Percentiles rank a stretch among this genome's conserved stretches.
phyloP scores from a whole-genome alignment of 2,113 vertebrate genomes.

The Electrona antarctica region DNA sequence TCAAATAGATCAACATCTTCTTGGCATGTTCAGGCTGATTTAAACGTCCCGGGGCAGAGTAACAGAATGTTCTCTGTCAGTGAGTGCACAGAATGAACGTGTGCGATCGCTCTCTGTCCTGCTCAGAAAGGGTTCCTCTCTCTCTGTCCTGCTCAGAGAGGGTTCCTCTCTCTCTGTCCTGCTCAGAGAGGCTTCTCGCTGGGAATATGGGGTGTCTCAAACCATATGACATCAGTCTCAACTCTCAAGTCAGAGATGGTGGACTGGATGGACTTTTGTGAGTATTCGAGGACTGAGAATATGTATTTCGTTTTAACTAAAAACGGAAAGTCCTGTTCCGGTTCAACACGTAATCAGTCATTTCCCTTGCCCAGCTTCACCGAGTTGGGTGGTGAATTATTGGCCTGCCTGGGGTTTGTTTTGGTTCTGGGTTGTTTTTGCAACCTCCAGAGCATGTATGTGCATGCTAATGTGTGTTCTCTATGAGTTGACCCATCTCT shows the following conservation, averaged over 20 bases:
- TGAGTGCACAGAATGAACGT: constrained; percentile 43
- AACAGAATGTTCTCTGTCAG: constrained; percentile 25
- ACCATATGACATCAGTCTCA: too few relatives aligned
- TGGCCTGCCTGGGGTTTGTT: constrained; percentile 47
- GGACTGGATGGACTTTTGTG: too few relatives aligned
- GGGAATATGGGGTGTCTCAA: too few relatives aligned
- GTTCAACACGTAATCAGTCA: constrained; percentile 13
- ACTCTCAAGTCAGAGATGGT: too few relatives aligned
- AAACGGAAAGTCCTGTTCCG: neutral
- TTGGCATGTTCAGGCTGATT: constrained; percentile 14
- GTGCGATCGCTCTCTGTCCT: neutral
- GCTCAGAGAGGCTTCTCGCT: too few relatives aligned
- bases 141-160: too few relatives aligned
- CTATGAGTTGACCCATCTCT: constrained; percentile 40
- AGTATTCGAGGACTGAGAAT: neutral
- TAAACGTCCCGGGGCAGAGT: constrained; percentile 36
- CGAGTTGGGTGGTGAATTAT: constrained; percentile 8
- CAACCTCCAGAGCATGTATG: constrained; percentile 42
- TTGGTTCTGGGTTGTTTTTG: constrained; percentile 58
- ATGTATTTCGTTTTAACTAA: neutral
- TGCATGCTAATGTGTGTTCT: constrained; percentile 56
- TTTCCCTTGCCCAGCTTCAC: neutral
- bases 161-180: too few relatives aligned
- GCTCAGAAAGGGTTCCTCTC: too few relatives aligned
- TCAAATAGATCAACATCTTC: neutral